Conservation (phyloP, 2,888 invertebrate genomes). For the Drosophila buzzatii region DNA sequence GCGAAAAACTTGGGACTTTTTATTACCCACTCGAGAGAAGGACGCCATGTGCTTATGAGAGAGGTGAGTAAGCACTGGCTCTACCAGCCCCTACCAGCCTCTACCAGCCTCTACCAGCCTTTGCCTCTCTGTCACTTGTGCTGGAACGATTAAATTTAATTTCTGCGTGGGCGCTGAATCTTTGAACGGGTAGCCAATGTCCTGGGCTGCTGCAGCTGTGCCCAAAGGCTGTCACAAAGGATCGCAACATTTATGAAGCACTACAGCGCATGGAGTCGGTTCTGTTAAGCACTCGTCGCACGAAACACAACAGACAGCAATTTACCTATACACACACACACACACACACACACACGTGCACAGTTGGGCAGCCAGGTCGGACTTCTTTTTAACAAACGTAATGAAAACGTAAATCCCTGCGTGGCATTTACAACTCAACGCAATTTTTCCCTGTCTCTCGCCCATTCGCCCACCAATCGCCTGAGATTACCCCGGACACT, state of each 20-base stretch:
- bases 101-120: neutral
- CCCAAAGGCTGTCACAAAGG: slow-evolving; percentile 57
- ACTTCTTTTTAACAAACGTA: slow-evolving; percentile 65
- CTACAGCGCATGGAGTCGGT: slow-evolving; percentile 52
- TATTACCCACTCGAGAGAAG: slow-evolving; percentile 64
- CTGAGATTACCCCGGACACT: slow-evolving; percentile 59
- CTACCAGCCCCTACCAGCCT: neutral
- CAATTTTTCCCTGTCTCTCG: slow-evolving; percentile 50
- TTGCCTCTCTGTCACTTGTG: neutral
- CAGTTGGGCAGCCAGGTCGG: slow-evolving; percentile 2
- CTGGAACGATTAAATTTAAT: slow-evolving; percentile 70
- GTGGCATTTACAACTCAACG: slow-evolving; percentile 78
- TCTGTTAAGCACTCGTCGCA: slow-evolving; percentile 25
- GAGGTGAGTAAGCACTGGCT: neutral
- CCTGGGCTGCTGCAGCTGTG: slow-evolving; percentile 36
- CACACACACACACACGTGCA: neutral
- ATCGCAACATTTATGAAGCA: slow-evolving; percentile 72
- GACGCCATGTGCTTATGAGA: slow-evolving; percentile 30
- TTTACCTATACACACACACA: slow-evolving; percentile 20
- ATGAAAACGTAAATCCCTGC: slow-evolving; percentile 79
- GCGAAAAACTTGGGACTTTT: slow-evolving; percentile 67
- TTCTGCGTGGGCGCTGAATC: slow-evolving; percentile 60
- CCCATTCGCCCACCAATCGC: slow-evolving; percentile 47
- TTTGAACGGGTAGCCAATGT: slow-evolving; percentile 44
- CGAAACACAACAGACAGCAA: slow-evolving; percentile 44